Evolutionary conservation across 2,797 vertebrate genomes (phyloP).

Genomic region (Malurus splendens): DNA sequence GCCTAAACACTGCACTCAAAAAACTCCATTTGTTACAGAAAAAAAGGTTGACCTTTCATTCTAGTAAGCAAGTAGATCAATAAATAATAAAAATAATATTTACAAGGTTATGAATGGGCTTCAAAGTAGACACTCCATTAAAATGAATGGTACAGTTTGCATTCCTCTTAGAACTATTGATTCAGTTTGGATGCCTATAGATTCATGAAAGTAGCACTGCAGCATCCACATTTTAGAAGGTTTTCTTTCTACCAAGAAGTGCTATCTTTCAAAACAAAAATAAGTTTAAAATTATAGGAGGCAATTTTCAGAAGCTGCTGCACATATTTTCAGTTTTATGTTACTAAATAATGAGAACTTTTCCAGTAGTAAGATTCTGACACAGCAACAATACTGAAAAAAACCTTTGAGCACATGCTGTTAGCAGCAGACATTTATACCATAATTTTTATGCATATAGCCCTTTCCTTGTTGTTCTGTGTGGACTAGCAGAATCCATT

Average conservation of each 20-base stretch:
- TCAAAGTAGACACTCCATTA: slow-evolving; percentile 25
- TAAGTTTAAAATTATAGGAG: background rate
- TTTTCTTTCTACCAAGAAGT: background rate
- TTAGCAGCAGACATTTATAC: background rate
- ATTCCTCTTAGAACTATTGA: slow-evolving; percentile 12
- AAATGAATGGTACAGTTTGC: background rate
- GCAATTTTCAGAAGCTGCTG: background rate
- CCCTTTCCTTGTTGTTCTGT: background rate
- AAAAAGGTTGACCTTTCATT: background rate
- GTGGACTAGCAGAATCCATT: background rate
- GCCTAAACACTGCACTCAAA: background rate
- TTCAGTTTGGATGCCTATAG: slow-evolving; percentile 3
- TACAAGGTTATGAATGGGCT: slow-evolving; percentile 5
- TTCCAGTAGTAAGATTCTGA: background rate
- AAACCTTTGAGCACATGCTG: background rate
- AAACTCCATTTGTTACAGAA: background rate
- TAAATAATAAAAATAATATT: slow-evolving; percentile 37
- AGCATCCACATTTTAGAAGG: background rate
- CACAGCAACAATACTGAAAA: background rate
- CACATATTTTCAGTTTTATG: background rate
- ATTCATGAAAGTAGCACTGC: background rate
- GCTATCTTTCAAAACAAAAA: background rate
- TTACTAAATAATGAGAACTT: background rate
- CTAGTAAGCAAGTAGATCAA: background rate
- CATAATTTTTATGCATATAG: background rate